These are phyloP conservation scores for Cephalopholis sonnerati DNA, from an alignment of 2,113 vertebrate genomes.

Conservation along the genomic window DNA sequence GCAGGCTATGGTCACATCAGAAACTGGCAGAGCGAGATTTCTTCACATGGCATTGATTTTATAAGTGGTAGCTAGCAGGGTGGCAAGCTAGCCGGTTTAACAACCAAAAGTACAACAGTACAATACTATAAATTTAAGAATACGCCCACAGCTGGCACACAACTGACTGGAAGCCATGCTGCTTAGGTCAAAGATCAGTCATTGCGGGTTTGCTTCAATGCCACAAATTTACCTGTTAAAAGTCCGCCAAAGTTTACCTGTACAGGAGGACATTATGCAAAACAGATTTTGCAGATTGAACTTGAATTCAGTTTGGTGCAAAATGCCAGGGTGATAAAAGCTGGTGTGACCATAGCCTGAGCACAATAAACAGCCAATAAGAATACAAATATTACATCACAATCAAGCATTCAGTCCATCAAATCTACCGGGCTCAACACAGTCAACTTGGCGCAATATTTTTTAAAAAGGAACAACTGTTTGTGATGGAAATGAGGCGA, in stretches of 20 bases:
- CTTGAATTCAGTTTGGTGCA: neutral
- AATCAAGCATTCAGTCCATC: slow-evolving; percentile 39
- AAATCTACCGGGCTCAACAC: slow-evolving; percentile 23
- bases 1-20: slow-evolving; percentile 48
- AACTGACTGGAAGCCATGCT: slow-evolving; percentile 34
- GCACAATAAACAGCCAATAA: slow-evolving; percentile 42
- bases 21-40: neutral
- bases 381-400: slow-evolving; percentile 47
- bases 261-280: neutral
- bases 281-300: neutral
- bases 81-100: slow-evolving; percentile 20
- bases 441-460: slow-evolving; percentile 34
- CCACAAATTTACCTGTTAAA: neutral
- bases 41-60: neutral
- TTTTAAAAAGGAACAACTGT: slow-evolving; percentile 20
- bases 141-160: neutral
- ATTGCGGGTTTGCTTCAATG: neutral
- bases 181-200: slow-evolving; percentile 19
- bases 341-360: slow-evolving; percentile 58
- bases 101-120: slow-evolving; percentile 1
- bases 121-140: slow-evolving; percentile 15
- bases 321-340: neutral
- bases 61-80: neutral
- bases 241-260: neutral
- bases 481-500: slow-evolving; percentile 34